phyloP scores from a whole-genome alignment of 2,113 vertebrate species.

The Lepisosteus oculatus region DNA sequence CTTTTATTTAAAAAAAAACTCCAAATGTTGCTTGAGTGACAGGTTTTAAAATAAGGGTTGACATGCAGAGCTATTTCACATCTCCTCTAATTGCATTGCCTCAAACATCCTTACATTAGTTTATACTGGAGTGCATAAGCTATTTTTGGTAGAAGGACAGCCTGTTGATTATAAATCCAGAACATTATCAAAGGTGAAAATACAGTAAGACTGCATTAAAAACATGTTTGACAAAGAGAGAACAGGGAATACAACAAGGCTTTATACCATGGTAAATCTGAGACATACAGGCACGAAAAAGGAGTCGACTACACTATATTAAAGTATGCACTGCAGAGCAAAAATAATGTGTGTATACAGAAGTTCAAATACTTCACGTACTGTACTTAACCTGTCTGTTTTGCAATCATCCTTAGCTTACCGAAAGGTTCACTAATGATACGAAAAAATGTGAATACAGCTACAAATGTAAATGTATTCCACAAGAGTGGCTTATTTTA shows the following conservation, averaged over 20 bases:
- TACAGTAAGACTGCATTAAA: not conserved
- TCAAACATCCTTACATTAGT: conserved; percentile 49
- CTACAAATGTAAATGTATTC: no score
- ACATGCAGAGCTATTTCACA: conserved; percentile 50
- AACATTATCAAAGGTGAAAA: conserved; percentile 34
- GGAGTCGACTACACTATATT: conserved; percentile 16
- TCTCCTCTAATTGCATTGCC: conserved; percentile 59
- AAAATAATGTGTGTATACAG: not conserved
- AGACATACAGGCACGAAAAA: conserved; percentile 41
- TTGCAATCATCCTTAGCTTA: no score
- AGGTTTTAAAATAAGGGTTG: conserved; percentile 45
- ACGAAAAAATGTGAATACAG: no score
- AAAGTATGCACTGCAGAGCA: not conserved
- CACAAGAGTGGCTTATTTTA: no score
- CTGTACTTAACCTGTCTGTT: no score
- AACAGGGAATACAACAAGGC: not conserved
- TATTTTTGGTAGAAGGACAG: conserved; percentile 50
- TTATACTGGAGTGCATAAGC: conserved; percentile 47
- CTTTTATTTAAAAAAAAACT: conserved; percentile 47
- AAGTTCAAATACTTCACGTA: no score
- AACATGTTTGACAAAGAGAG: not conserved
- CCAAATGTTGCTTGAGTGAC: conserved; percentile 53
- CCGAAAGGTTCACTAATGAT: no score
- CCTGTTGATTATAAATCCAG: conserved; percentile 53
- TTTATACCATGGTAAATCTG: conserved; percentile 5